A percentile compares a stretch with the other conserved stretches of the same genome.
Evolutionary conservation across 2,797 vertebrate species (phyloP).

Genomic region (Clarias pachynema): DNA sequence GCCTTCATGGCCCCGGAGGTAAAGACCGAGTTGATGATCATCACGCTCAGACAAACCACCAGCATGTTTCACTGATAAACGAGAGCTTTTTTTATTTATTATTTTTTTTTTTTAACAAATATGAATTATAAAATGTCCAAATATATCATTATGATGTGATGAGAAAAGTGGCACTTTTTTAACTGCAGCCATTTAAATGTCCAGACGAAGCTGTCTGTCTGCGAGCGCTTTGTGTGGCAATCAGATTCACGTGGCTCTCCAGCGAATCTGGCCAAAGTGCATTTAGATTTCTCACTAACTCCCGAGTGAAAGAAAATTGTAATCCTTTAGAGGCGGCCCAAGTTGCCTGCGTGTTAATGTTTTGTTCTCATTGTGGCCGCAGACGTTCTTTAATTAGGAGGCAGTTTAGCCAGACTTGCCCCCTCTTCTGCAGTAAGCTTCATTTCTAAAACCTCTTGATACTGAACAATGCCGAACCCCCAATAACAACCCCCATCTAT

Average conservation of each 20-base stretch:
- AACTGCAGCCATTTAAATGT: conserved; percentile 37
- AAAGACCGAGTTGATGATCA: conserved; percentile 38
- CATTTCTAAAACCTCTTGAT: conserved; percentile 45
- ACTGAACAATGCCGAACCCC: conserved; percentile 11
- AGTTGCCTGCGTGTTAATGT: conserved; percentile 54
- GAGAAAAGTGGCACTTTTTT: conserved; percentile 19
- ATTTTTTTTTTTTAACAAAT: background rate
- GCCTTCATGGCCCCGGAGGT: conserved; percentile 93
- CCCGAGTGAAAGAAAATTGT: conserved; percentile 58
- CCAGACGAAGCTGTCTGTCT: conserved; percentile 33
- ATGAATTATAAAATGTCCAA: background rate
- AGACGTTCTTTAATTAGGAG: conserved; percentile 64
- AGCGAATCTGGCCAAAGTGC: conserved; percentile 56
- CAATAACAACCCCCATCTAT: background rate
- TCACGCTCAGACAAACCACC: background rate
- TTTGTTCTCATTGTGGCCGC: conserved; percentile 56
- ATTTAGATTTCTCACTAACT: conserved; percentile 62
- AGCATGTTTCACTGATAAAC: background rate
- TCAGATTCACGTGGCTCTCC: conserved; percentile 48
- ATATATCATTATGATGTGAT: background rate
- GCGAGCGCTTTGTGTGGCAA: conserved; percentile 43
- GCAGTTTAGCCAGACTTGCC: conserved; percentile 46
- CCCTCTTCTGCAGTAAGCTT: conserved; percentile 25
- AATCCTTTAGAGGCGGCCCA: conserved; percentile 57
- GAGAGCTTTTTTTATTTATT: background rate